Percentiles rank a stretch among this genome's conserved stretches.
Evolutionary conservation across 2,113 vertebrate species (phyloP).

Genomic region (Peromyscus californicus): DNA sequence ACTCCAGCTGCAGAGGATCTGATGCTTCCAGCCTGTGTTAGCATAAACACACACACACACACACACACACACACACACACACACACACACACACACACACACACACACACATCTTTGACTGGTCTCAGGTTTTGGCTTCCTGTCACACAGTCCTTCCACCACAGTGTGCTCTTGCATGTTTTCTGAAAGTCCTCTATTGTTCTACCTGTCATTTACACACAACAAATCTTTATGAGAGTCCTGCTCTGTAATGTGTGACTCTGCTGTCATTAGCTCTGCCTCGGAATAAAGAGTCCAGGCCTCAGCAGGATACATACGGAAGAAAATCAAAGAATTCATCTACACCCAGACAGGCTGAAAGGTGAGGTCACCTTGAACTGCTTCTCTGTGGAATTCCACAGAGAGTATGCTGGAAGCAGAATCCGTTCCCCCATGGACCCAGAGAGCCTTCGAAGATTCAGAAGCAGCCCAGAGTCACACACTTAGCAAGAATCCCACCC

Average conservation of each 20-base stretch:
- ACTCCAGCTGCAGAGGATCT: no score
- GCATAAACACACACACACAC: not conserved
- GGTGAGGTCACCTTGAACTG: not conserved
- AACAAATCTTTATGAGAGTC: not conserved
- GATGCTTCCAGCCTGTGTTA: no score
- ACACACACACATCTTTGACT: no score
- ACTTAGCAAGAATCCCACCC: not conserved
- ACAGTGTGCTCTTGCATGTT: not conserved
- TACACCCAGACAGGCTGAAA: not conserved
- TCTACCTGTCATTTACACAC: not conserved
- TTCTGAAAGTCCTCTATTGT: not conserved
- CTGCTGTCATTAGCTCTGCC: not conserved
- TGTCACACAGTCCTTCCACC: not conserved
- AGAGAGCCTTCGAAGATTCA: not conserved
- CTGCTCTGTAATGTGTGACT: not conserved
- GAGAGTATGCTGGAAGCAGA: constrained; percentile 21
- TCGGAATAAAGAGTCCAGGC: not conserved
- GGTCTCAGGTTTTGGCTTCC: not conserved
- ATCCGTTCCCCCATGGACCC: not conserved
- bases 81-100: not conserved
- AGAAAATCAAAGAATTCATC: not conserved
- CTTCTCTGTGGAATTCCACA: not conserved
- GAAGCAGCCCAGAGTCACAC: not conserved
- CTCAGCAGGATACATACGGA: not conserved
- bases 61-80: not conserved